Conservation (phyloP, 2,888 invertebrate genomes). For the Anoncus sp. region DNA sequence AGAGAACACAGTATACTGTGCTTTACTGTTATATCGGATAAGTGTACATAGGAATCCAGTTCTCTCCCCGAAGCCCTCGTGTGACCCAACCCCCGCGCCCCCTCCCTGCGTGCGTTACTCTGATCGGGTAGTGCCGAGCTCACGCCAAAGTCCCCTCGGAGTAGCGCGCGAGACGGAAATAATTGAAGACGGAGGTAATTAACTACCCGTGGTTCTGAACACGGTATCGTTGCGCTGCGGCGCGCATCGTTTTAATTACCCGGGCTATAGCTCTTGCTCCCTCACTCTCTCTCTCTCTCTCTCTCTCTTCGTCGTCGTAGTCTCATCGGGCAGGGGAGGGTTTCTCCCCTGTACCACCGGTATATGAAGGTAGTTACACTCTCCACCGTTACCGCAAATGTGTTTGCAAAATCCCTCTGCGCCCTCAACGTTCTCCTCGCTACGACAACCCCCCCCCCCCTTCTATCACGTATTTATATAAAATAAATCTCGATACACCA, state of each 20-base stretch:
- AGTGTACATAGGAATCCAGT: conserved; percentile 16
- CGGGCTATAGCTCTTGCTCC: conserved; percentile 33
- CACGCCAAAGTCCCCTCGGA: conserved; percentile 76
- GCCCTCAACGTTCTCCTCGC: conserved; percentile 15
- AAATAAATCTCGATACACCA: conserved; percentile 72
- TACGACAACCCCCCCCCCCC: no score
- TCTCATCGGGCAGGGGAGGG: conserved; percentile 55
- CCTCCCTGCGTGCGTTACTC: conserved; percentile 40
- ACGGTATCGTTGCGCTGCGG: conserved; percentile 51
- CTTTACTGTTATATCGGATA: conserved; percentile 2
- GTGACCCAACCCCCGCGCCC: conserved; percentile 35
- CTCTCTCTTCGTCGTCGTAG: conserved; percentile 44
- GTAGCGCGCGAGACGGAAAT: conserved; percentile 78
- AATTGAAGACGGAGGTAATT: conserved; percentile 81
- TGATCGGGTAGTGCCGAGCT: conserved; percentile 34
- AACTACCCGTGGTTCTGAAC: conserved; percentile 74
- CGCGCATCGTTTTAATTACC: conserved; percentile 65
- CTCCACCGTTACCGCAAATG: conserved; percentile 28
- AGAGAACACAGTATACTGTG: conserved; percentile 16
- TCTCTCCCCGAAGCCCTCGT: conserved; percentile 29
- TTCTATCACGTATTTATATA: conserved; percentile 69
- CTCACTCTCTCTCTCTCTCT: conserved; percentile 41
- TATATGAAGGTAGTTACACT: conserved; percentile 38
- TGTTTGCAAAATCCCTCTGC: conserved; percentile 35
- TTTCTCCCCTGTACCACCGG: conserved; percentile 9